Evolutionary conservation across 2,113 vertebrate genomes (phyloP).

Genomic region (Solea solea): DNA sequence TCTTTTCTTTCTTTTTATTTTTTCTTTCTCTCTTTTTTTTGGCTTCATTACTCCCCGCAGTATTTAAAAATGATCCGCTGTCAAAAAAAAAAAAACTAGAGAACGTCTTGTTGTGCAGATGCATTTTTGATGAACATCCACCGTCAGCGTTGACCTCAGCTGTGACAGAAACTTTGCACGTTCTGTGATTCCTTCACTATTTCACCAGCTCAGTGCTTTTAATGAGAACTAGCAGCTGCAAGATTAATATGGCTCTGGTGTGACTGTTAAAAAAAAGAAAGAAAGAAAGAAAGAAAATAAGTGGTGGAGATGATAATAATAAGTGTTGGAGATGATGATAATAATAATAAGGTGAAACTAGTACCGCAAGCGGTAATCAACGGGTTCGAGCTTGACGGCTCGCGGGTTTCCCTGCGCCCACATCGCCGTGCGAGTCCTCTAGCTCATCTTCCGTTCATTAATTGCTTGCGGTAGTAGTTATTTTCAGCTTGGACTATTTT

Average conservation of each 20-base stretch:
- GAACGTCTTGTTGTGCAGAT: constrained; percentile 1
- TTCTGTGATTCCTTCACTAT: not conserved
- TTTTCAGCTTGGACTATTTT: no score
- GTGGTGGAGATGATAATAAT: not conserved
- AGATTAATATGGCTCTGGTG: not conserved
- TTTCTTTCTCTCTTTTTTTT: not conserved
- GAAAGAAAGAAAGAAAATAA: not conserved
- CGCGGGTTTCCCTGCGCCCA: no score
- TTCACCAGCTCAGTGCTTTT: not conserved
- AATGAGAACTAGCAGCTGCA: not conserved
- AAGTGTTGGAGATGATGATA: not conserved
- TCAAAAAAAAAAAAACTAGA: not conserved
- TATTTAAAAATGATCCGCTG: not conserved
- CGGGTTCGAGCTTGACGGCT: no score
- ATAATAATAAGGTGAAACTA: not conserved
- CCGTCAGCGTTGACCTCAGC: not conserved
- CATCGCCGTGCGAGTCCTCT: no score
- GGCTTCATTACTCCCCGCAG: not conserved
- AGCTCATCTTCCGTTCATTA: no score
- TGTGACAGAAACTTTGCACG: not conserved
- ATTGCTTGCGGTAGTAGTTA: no score
- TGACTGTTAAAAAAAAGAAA: not conserved
- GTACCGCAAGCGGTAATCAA: no score
- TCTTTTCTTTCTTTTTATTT: no score
- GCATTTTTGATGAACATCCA: not conserved